Evolutionary conservation across 2,797 vertebrate species (phyloP).

Genomic region (Anolis apletophallus): DNA sequence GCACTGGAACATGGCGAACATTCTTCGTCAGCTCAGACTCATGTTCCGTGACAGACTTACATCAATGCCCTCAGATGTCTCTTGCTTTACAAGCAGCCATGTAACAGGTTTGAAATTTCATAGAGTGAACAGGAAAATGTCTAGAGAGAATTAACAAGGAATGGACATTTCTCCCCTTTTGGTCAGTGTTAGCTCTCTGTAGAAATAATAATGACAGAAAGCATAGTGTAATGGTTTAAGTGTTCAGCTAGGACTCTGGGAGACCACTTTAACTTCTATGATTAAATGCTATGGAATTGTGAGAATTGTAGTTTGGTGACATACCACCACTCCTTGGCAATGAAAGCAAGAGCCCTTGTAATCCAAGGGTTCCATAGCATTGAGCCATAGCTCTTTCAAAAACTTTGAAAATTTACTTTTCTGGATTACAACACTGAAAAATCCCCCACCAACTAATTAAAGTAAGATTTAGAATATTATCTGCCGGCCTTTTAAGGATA

Average conservation of each 20-base stretch:
- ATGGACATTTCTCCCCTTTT: background rate
- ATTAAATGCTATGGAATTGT: too few relatives aligned
- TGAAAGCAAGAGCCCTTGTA: too few relatives aligned
- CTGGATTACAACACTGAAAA: too few relatives aligned
- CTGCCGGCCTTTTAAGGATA: background rate
- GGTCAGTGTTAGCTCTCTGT: background rate
- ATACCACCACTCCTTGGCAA: too few relatives aligned
- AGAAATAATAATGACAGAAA: background rate
- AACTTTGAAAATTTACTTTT: too few relatives aligned
- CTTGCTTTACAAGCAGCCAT: slow-evolving; percentile 29
- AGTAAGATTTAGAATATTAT: background rate
- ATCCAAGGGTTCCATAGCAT: too few relatives aligned
- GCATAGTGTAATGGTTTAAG: background rate
- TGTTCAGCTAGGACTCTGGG: too few relatives aligned
- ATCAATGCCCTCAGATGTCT: slow-evolving; percentile 44
- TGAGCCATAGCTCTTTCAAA: background rate
- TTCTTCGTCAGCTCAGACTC: slow-evolving; percentile 52
- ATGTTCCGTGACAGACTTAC: slow-evolving; percentile 45
- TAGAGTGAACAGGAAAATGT: background rate
- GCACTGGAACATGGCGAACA: slow-evolving; percentile 66
- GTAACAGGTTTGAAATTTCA: background rate
- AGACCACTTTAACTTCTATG: too few relatives aligned
- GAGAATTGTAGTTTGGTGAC: too few relatives aligned
- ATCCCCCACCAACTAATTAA: background rate
- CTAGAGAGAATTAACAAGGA: slow-evolving; percentile 15